Evolutionary conservation across 2,113 vertebrate genomes (phyloP).

Genomic region (Nipponia nippon): DNA sequence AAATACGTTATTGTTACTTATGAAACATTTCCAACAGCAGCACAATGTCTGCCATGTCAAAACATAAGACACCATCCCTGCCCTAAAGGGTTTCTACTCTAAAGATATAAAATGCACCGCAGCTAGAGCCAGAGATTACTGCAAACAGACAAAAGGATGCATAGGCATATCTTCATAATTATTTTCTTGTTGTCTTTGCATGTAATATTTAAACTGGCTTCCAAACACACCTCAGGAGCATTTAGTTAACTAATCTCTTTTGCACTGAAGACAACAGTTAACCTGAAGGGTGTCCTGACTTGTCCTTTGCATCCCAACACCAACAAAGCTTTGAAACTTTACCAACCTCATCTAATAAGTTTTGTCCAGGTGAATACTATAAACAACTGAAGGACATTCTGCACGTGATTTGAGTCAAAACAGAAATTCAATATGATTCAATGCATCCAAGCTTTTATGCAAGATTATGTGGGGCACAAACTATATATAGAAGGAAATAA

Average conservation of each 20-base stretch:
- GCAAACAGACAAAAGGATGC: not conserved
- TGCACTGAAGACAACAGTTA: not conserved
- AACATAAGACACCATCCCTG: not conserved
- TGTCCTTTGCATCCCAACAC: not conserved
- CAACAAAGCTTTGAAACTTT: not conserved
- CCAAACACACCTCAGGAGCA: not conserved
- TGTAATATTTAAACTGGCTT: not conserved
- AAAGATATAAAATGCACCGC: not conserved
- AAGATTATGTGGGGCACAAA: not conserved
- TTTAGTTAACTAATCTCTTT: not conserved
- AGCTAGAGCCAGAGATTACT: not conserved
- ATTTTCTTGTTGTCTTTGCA: not conserved
- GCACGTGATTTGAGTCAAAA: not conserved
- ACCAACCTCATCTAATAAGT: not conserved
- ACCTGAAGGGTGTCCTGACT: not conserved
- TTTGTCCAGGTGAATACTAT: not conserved
- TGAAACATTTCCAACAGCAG: slow-evolving; percentile 8
- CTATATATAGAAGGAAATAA: not conserved
- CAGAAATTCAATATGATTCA: not conserved
- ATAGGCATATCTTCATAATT: not conserved
- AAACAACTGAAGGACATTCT: not conserved
- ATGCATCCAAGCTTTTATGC: not conserved
- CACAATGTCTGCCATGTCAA: not conserved
- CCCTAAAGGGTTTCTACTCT: not conserved
- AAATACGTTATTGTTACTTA: not conserved